Evolutionary conservation across 2,113 vertebrate species (phyloP), one percentile per base, ranked within the genome.

Genomic region (Cottus gobio): DNA sequence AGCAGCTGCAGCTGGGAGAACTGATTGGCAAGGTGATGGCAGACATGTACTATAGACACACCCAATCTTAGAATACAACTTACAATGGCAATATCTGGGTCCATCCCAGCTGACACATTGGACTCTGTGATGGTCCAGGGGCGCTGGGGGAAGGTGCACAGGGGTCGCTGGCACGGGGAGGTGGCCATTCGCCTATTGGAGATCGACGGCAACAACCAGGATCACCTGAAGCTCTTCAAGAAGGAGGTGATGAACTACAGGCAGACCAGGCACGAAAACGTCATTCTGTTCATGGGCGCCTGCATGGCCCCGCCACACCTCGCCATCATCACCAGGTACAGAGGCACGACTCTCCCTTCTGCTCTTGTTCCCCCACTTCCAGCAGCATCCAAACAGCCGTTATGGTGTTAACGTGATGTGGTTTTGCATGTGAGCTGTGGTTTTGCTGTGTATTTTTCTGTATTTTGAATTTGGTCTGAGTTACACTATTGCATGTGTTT

Each of bases 231-330:
- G 90, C 94, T 99, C 63, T 99, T 99, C 66, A 99, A 99, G 92
- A 98, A 98, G 85, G 97, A 99, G 87, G 97, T 99, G 94, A 99
- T 99, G 98, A 98, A 97, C 92, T 99, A 99, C 87, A 95, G 97
- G 57, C 97, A 99, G 94, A 99, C 97, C 0, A 91, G 97, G 30
- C 98, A 99, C 0, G 97, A 99, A 93, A 99, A 99, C 0, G 97
- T 99, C 64, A 96, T 99, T 62, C 96, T 99, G 42, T 99, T 99
- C 92, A 99, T 99, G 98, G 97, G 98, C 0, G 98, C 98, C 2
- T 99, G 98, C 93, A 98, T 99, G 97, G 95, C 97, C 68, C 97
- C 98, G 0, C 97, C 98, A 2, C 98, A 99, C 79, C 92, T 99
- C 30, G 98, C 98, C 80, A 99, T 99, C 89, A 96, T 99, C 88